Conservation (phyloP, 2,888 invertebrate species). For the Heliconius sara region DNA sequence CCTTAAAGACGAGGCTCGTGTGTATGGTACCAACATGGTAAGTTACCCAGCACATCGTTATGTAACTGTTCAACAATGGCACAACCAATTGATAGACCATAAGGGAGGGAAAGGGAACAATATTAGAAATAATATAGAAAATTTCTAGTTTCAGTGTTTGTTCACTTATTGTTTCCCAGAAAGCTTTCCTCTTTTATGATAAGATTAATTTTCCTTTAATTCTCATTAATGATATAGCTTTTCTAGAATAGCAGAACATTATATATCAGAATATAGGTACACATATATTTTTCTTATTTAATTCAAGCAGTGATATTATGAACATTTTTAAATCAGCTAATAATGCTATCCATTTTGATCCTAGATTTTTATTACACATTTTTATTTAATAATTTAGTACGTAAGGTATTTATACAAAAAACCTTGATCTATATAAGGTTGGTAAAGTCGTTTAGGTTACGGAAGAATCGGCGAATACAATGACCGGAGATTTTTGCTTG, state of each 20-base stretch:
- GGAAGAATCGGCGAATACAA: conserved; percentile 61
- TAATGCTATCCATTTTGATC: not conserved
- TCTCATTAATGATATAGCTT: not conserved
- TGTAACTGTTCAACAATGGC: too few relatives aligned
- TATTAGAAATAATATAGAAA: too few relatives aligned
- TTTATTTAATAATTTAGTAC: not conserved
- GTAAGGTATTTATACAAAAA: not conserved
- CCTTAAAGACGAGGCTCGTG: too few relatives aligned
- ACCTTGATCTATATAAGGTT: conserved; percentile 37
- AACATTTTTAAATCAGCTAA: not conserved
- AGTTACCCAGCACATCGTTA: too few relatives aligned
- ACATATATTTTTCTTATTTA: not conserved
- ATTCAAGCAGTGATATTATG: not conserved
- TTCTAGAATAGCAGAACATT: not conserved
- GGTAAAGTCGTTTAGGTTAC: conserved; percentile 37
- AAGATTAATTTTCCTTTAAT: too few relatives aligned
- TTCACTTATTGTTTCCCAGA: too few relatives aligned
- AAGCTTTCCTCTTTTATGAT: too few relatives aligned
- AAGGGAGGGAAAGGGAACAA: too few relatives aligned
- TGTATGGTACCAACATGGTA: too few relatives aligned
- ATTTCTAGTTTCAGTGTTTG: too few relatives aligned
- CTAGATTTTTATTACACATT: not conserved
- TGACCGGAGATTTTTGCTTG: conserved; percentile 65
- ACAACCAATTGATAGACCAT: too few relatives aligned
- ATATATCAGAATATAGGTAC: not conserved